phyloP scores from a whole-genome alignment of 2,797 vertebrate genomes.

The Pseudomugil gertrudae region DNA sequence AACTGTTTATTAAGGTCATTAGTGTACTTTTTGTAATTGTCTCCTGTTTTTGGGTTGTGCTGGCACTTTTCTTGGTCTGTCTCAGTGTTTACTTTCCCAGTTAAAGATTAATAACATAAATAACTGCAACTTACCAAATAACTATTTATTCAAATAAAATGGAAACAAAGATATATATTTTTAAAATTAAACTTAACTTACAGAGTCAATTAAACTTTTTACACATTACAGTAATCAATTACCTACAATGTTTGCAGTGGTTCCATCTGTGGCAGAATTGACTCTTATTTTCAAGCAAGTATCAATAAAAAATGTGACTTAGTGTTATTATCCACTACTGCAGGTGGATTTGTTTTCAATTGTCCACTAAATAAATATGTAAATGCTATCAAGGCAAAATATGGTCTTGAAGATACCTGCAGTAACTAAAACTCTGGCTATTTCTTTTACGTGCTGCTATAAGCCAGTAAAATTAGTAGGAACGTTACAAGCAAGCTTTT shows the following conservation, averaged over 20 bases:
- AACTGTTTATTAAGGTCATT: no score
- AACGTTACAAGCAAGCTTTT: not conserved
- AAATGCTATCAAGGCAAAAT: not conserved
- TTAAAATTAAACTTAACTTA: constrained; percentile 26
- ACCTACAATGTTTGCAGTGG: not conserved
- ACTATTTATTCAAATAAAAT: constrained; percentile 32
- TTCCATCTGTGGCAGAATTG: not conserved
- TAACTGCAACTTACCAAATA: not conserved
- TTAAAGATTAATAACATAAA: no score
- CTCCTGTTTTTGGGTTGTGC: no score
- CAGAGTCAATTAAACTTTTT: constrained; percentile 20
- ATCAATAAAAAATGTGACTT: not conserved
- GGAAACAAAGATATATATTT: constrained; percentile 49
- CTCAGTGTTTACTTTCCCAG: no score
- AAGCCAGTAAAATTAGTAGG: not conserved
- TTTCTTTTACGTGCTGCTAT: not conserved
- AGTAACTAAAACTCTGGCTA: not conserved
- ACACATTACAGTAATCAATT: constrained; percentile 5
- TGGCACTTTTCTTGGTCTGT: no score
- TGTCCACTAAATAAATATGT: not conserved
- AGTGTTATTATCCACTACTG: not conserved
- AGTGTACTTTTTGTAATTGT: no score
- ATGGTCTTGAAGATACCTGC: not conserved
- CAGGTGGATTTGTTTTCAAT: not conserved
- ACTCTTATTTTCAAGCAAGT: not conserved